Conservation (phyloP, 2,888 invertebrate species). For the Tigriopus californicus region DNA sequence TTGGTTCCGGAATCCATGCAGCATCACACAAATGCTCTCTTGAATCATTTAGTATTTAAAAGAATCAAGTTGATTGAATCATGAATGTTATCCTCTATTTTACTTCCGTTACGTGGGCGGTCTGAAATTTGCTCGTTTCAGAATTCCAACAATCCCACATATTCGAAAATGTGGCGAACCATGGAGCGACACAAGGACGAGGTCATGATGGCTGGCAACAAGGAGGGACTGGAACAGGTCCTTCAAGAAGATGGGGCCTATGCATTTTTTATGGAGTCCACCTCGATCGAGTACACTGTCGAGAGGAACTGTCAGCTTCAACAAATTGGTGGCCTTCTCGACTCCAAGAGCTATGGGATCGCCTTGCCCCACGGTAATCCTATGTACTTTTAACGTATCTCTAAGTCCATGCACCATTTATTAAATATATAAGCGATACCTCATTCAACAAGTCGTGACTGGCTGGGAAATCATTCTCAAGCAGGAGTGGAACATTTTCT, state of each 20-base stretch:
- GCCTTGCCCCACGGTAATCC: constrained; percentile 69
- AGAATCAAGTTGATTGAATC: no score
- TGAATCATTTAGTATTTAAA: no score
- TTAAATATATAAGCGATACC: no score
- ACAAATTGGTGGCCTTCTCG: constrained; percentile 54
- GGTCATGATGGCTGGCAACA: constrained; percentile 22
- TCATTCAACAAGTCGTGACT: no score
- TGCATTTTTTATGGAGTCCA: constrained; percentile 94
- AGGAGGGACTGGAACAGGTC: constrained; percentile 24
- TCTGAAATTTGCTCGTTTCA: no score
- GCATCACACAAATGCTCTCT: no score
- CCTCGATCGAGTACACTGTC: constrained; percentile 82
- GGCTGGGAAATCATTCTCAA: no score
- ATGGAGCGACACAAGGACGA: constrained; percentile 27
- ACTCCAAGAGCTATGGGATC: constrained; percentile 87
- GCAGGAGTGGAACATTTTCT: no score
- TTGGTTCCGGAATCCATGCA: no score
- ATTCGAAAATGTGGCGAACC: constrained; percentile 30
- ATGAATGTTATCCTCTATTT: no score
- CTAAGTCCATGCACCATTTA: neutral
- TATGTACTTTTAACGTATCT: neutral
- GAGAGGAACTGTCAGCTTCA: constrained; percentile 71
- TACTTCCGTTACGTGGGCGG: no score
- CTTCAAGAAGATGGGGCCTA: constrained; percentile 43
- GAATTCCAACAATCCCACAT: constrained; percentile 18